These are phyloP conservation scores for Passerculus sandwichensis DNA, from an alignment of 2,797 vertebrate genomes.

Conservation along the genomic window DNA sequence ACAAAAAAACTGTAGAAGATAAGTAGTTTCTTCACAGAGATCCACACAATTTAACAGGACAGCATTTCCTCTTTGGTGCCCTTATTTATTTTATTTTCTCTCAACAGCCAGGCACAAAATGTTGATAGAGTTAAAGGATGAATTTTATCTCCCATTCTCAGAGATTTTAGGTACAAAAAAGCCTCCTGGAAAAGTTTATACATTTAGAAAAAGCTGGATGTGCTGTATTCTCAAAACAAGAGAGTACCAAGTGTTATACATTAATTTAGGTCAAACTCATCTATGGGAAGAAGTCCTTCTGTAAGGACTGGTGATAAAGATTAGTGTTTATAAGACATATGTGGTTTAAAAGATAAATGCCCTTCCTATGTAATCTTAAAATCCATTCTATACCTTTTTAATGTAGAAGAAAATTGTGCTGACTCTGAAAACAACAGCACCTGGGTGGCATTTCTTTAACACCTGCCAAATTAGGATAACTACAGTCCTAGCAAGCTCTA, in stretches of 20 bases:
- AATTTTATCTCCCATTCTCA: background rate
- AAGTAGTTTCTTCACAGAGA: background rate
- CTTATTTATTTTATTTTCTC: conserved; percentile 13
- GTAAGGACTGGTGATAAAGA: background rate
- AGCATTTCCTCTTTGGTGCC: background rate
- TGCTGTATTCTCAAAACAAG: background rate
- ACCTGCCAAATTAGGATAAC: background rate
- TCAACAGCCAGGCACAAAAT: background rate
- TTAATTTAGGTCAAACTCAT: background rate
- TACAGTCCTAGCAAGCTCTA: background rate
- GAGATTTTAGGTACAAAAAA: background rate
- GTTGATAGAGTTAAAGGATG: background rate
- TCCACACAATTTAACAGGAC: background rate
- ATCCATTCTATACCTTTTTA: background rate
- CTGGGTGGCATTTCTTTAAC: background rate
- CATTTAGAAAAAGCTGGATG: background rate
- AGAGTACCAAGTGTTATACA: background rate
- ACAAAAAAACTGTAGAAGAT: background rate
- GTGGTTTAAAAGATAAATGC: background rate
- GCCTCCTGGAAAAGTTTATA: background rate
- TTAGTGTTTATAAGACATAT: background rate
- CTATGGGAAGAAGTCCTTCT: background rate
- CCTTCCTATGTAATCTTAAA: background rate
- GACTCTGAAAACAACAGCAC: background rate
- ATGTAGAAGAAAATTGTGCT: background rate